phyloP scores from a whole-genome alignment of 2,888 invertebrate species.

The Dorcus hopei region DNA sequence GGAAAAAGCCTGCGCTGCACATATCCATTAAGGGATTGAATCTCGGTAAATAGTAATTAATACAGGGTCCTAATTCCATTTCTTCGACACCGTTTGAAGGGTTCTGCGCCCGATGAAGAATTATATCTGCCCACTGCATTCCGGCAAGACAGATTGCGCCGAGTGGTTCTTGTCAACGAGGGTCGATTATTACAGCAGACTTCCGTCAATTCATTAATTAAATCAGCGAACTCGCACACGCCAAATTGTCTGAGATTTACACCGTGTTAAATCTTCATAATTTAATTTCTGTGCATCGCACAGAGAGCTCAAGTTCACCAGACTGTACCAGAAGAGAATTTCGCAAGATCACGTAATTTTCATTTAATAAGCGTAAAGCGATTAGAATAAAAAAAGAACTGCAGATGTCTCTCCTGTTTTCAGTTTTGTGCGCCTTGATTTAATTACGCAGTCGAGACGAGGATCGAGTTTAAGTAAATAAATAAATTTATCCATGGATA shows the following conservation, averaged over 20 bases:
- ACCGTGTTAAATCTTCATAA: constrained; percentile 9
- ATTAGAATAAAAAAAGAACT: not conserved
- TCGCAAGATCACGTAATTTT: not conserved
- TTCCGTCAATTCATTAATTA: constrained; percentile 2
- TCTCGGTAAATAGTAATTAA: constrained; percentile 1
- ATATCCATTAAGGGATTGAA: constrained; percentile 1
- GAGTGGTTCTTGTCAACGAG: not conserved
- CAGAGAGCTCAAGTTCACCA: no score
- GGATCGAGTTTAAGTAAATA: no score
- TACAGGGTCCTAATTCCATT: not conserved
- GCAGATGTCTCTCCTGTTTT: not conserved
- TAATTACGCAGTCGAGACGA: no score
- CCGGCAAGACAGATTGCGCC: constrained; percentile 2
- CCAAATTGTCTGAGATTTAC: constrained; percentile 24
- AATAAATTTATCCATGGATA: no score
- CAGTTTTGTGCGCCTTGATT: no score
- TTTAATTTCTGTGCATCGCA: constrained; percentile 2
- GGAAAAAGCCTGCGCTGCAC: not conserved
- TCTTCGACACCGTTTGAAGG: not conserved
- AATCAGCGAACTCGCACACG: not conserved
- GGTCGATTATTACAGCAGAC: constrained; percentile 1
- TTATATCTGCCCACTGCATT: constrained; percentile 3
- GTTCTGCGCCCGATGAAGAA: not conserved
- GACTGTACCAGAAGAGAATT: no score
- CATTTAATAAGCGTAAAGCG: not conserved